Conservation (phyloP, 2,113 vertebrate species). For the Notiomystis cincta region DNA sequence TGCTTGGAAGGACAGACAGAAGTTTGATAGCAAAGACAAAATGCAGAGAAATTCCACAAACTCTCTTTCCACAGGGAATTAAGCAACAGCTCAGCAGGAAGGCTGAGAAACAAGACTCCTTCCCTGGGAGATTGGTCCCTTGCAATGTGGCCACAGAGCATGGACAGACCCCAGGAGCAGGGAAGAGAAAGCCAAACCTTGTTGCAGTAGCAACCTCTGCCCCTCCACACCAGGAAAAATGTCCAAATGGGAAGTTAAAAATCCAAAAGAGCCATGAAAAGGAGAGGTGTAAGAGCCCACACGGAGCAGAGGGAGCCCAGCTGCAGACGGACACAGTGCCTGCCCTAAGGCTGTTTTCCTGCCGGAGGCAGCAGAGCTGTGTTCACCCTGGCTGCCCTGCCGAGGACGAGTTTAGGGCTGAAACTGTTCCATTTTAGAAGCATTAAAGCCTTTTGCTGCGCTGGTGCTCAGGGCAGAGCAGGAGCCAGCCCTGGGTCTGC, state of each 20-base stretch:
- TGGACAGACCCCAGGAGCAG: neutral
- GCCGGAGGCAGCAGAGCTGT: neutral
- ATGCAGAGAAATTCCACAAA: neutral
- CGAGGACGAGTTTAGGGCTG: neutral
- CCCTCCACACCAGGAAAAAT: neutral
- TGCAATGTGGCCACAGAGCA: neutral
- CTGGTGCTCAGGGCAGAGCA: neutral
- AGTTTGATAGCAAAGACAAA: neutral
- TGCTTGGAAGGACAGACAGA: neutral
- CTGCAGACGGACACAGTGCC: neutral
- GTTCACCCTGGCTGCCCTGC: neutral
- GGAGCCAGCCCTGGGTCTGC: neutral
- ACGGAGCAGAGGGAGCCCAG: neutral
- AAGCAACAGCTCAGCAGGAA: neutral
- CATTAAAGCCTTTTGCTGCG: neutral
- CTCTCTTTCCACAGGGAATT: neutral
- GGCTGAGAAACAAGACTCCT: neutral
- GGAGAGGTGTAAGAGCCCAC: neutral
- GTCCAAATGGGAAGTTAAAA: neutral
- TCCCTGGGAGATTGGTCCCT: fast-evolving
- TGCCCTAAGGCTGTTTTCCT: neutral
- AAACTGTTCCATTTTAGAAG: neutral
- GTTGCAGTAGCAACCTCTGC: neutral
- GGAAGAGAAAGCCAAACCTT: neutral
- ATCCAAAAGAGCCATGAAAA: neutral